These are phyloP conservation scores for Zele albiditarsus DNA, from an alignment of 2,888 invertebrate species.

Conservation along the genomic window DNA sequence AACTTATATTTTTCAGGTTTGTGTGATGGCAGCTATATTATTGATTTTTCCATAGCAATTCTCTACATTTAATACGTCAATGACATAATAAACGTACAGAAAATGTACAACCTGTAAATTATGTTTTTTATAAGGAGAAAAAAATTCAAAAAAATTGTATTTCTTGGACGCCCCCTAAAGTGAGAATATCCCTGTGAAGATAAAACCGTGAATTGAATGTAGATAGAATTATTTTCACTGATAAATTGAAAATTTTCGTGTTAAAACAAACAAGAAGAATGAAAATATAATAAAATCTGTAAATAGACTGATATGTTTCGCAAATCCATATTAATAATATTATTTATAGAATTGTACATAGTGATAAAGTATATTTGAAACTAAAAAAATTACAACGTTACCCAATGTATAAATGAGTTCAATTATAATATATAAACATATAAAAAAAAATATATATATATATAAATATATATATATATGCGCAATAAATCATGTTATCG, in stretches of 20 bases:
- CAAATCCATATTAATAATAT: neutral
- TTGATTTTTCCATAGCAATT: too few relatives aligned
- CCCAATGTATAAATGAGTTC: slow-evolving; percentile 2
- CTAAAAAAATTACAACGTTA: neutral
- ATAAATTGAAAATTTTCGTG: neutral
- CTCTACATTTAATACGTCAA: too few relatives aligned
- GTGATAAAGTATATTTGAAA: neutral
- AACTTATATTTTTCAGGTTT: too few relatives aligned
- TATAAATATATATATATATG: slow-evolving; percentile 29
- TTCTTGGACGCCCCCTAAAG: too few relatives aligned
- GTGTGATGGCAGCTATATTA: too few relatives aligned
- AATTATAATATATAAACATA: neutral
- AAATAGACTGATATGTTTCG: neutral
- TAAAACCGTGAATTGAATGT: neutral
- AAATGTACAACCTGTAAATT: too few relatives aligned
- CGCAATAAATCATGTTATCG: slow-evolving; percentile 27
- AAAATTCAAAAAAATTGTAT: too few relatives aligned
- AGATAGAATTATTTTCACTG: neutral
- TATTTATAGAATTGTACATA: neutral
- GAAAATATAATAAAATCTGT: neutral
- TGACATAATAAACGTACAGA: too few relatives aligned
- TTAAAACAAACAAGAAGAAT: neutral
- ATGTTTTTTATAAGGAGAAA: too few relatives aligned
- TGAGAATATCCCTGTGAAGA: too few relatives aligned
- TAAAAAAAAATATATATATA: slow-evolving; percentile 24